Base-by-base conservation (phyloP, 1,140 invertebrate genomes). In the Scaptomyza montana region DNA sequence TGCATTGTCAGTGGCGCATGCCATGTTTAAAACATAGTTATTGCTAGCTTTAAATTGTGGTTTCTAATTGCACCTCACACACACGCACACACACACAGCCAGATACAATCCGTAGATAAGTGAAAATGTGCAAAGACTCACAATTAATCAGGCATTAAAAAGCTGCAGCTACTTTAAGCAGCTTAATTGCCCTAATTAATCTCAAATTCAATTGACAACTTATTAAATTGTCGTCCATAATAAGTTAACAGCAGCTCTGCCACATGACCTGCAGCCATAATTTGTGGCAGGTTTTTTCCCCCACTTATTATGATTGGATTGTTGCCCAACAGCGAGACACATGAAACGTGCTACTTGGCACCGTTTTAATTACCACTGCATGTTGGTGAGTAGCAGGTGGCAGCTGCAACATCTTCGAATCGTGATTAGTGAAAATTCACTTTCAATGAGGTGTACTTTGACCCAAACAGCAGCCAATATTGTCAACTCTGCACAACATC, bases 361-460 rank as follows among this genome's bases (percentile, higher is more conserved):
- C 8, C 33, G 33, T 6, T 54, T n/a, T 19, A 3, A 21, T 51
- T 59, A n/a, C 19, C 30, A 55, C 55, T 56, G 13, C 13, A 53
- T 51, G 33, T 49, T 36, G 33, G 47, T n/a, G n/a, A n/a, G n/a
- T n/a, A n/a, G n/a, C 53, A 10, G 16, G 43, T 67, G 50, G 70
- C 68, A 63, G 57, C 66, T 79, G 77, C 55, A 60, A 19, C 57
- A 62, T 36, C 21, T 51, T 19, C 1, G 21, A 30, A 30, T 80
- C 63, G 72, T 77, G 80, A 70, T 72, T 45, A 62, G 77, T 75
- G 77, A 80, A 80, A 80, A 74, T 75, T 80, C 53, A 43, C 78
- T 78, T 86, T 86, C 81, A 63, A 86, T 86, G 57, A 46, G 45
- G 3, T 62, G 77, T 85, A 80, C 77, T 85, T 80, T 86, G 77